A percentile compares a stretch with the other conserved stretches of the same genome.
Conservation (phyloP, 37 sponge, comb jelly and placozoan species). For the Beroe ovata region DNA sequence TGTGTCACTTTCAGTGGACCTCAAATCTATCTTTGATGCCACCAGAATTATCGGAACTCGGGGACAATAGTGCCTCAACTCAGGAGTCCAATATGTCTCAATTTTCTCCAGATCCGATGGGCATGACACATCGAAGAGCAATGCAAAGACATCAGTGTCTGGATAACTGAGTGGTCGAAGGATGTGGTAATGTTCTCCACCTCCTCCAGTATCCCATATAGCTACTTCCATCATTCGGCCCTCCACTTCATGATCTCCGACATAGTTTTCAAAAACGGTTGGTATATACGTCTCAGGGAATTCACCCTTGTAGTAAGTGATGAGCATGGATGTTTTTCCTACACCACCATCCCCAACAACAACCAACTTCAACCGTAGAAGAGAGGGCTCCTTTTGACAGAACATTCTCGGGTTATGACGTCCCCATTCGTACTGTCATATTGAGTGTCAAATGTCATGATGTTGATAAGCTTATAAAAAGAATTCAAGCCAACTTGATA, state of each 20-base stretch:
- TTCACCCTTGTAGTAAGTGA: not conserved
- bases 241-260: not conserved
- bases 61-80: not conserved
- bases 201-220: constrained; percentile 11
- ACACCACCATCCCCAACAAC: constrained; percentile 13
- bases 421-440: too few species aligned
- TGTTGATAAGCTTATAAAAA: too few species aligned
- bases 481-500: too few species aligned
- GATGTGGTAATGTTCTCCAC: constrained; percentile 2
- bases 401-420: too few species aligned
- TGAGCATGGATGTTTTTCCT: constrained; percentile 14
- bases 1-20: not conserved
- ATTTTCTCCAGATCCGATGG: not conserved
- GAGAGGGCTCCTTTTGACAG: not conserved
- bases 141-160: constrained; percentile 5
- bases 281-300: constrained; percentile 30
- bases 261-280: constrained; percentile 40
- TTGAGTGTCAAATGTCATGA: too few species aligned
- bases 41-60: not conserved
- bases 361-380: not conserved
- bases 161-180: constrained; percentile 44
- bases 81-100: not conserved
- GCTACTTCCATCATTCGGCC: not conserved
- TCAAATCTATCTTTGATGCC: constrained; percentile 9
- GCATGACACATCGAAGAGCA: not conserved